Evolutionary conservation across 37 sponge, comb jelly and placozoan genomes (phyloP).

Genomic region (Axinella damicornis): DNA sequence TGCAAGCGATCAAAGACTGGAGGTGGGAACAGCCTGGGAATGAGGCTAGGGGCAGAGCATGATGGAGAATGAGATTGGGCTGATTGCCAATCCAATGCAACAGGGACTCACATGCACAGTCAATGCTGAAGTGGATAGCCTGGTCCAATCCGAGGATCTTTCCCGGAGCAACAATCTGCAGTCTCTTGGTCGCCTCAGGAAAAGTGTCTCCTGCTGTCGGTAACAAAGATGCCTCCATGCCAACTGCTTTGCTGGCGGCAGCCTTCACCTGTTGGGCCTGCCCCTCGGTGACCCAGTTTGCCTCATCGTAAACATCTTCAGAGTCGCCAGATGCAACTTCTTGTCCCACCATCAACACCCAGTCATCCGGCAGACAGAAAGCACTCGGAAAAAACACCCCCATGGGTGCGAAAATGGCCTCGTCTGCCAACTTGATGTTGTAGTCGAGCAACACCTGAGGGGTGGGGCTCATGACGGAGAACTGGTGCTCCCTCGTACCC

Average conservation of each 20-base stretch:
- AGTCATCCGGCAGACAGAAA: conserved; percentile 68
- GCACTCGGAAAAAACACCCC: conserved; percentile 67
- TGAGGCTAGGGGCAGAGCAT: too few relatives aligned
- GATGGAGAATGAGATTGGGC: too few relatives aligned
- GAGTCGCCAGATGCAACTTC: conserved; percentile 14
- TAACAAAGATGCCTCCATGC: background rate
- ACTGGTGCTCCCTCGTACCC: conserved; percentile 36
- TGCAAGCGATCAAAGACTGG: too few relatives aligned
- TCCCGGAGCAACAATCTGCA: conserved; percentile 37
- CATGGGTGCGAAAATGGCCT: conserved; percentile 54
- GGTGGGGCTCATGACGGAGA: conserved; percentile 41
- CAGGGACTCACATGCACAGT: conserved; percentile 84
- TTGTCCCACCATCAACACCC: conserved; percentile 63
- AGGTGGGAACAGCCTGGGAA: too few relatives aligned
- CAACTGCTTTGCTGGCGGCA: background rate
- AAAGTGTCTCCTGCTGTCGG: background rate
- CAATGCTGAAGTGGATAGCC: conserved; percentile 87
- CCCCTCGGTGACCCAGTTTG: conserved; percentile 50
- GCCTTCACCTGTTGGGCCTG: conserved; percentile 1
- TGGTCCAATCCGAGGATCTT: conserved; percentile 73
- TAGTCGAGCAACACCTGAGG: conserved; percentile 46
- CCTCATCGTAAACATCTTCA: conserved; percentile 80
- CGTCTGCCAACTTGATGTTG: conserved; percentile 57
- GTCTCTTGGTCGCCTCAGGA: conserved; percentile 58
- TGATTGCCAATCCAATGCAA: too few relatives aligned